These are phyloP conservation scores for Centruroides sculpturatus DNA, from an alignment of 1,140 invertebrate species.

Conservation along the genomic window DNA sequence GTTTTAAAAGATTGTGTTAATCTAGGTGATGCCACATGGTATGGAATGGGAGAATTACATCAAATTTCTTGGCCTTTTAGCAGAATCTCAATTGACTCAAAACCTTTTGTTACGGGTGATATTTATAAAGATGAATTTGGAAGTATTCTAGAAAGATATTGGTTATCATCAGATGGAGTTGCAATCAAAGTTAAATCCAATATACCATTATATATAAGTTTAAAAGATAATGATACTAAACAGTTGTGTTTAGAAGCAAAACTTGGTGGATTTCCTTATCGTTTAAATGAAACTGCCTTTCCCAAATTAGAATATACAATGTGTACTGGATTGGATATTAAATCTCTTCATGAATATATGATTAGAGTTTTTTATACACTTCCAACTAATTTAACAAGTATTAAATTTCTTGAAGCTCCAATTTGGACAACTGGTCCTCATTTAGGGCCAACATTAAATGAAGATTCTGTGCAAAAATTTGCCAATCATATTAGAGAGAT, in stretches of 20 bases:
- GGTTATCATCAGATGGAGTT: conserved; percentile 68
- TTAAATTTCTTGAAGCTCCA: conserved; percentile 16
- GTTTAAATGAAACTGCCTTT: conserved; percentile 48
- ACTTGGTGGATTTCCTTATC: conserved; percentile 51
- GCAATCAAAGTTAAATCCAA: conserved; percentile 57
- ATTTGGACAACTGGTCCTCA: conserved; percentile 19
- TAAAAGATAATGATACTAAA: conserved; percentile 28
- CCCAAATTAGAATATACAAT: conserved; percentile 61
- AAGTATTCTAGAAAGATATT: conserved; percentile 61
- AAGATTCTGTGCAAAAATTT: conserved; percentile 17
- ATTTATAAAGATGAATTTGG: conserved; percentile 48
- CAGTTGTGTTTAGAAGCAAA: conserved; percentile 58
- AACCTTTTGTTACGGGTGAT: conserved; percentile 67
- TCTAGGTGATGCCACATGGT: conserved; percentile 32
- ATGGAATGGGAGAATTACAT: conserved; percentile 51
- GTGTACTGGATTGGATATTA: conserved; percentile 63
- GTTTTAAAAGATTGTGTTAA: conserved; percentile 69
- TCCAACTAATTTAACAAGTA: conserved; percentile 1
- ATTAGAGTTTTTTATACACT: conserved; percentile 33
- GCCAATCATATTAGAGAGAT: conserved; percentile 27
- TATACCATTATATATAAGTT: conserved; percentile 53
- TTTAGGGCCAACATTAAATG: conserved; percentile 12
- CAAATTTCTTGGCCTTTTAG: conserved; percentile 65
- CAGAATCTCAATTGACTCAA: conserved; percentile 49
- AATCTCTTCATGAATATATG: conserved; percentile 48